These are phyloP conservation scores for Accipiter fasciatus DNA, from an alignment of 2,797 vertebrate genomes.

Conservation along the genomic window DNA sequence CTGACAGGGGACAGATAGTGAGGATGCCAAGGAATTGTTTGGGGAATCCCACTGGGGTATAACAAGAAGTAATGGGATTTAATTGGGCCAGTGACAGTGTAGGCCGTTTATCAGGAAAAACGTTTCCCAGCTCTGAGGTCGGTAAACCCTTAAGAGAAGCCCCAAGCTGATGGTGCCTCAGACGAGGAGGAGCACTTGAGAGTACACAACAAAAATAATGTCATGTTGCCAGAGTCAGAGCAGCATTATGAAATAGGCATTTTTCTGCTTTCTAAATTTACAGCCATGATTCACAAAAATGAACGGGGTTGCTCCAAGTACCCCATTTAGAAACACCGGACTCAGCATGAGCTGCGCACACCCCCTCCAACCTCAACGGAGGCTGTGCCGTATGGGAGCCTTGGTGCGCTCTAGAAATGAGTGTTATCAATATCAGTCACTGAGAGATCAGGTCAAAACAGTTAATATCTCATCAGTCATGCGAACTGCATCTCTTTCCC, in stretches of 20 bases:
- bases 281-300: constrained; percentile 8
- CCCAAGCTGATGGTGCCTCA: not conserved
- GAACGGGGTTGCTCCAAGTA: not conserved
- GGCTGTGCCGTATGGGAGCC: not conserved
- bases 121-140: not conserved
- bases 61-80: constrained; percentile 18
- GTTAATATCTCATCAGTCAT: constrained; percentile 58
- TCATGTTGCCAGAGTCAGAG: not conserved
- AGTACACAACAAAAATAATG: not conserved
- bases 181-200: not conserved
- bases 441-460: constrained; percentile 33
- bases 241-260: constrained; percentile 12
- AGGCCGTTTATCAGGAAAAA: not conserved
- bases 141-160: not conserved
- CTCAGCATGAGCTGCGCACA: not conserved
- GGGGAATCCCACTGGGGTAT: not conserved
- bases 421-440: constrained; percentile 34
- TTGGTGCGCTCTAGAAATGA: not conserved
- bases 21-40: constrained; percentile 13
- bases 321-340: not conserved
- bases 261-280: constrained; percentile 34
- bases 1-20: not conserved
- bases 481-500: not conserved
- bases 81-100: not conserved
- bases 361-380: not conserved